Base-by-base conservation (phyloP, 2,113 vertebrate genomes). In the Sebastes fasciatus region DNA sequence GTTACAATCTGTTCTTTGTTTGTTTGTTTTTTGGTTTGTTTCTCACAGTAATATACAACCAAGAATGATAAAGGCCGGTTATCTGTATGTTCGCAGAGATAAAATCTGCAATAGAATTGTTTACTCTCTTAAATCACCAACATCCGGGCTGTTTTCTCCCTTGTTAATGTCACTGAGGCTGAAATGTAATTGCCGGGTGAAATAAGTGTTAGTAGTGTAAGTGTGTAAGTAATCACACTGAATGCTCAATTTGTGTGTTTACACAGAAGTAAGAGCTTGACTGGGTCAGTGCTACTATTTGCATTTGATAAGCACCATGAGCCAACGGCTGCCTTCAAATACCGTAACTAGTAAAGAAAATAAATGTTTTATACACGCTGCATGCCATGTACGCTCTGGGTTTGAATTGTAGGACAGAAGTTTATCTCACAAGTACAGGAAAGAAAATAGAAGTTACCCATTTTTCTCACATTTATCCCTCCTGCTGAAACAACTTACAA, bases 221-320 rank as follows among this genome's bases (percentile, higher is more conserved):
- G 17, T 74, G 80, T 86, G 80, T 75, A 55, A 80, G 85, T 84
- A 86, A 91, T 91, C 74, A 72, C 68, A 68, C 61, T 88, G 78
- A 91, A 89, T 82, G 84, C 72, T 57, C 67, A 34, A 34, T 34
- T 34, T 34, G 34, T 34, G 34, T 34, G 34, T 34, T 34, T 34
- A 34, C 34, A 61, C 79, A 76, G 4, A 55, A 67, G 69, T 72
- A 23, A 52, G 61, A 69, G 74, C 62, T 72, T 48, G 77, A 82
- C 54, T 58, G 62, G 64, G 77, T 85, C 34, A 34, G 34, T 34
- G 34, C 34, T 34, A 4, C 34, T 34, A 34, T 34, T 34, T 34
- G 34, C 34, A 34, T 34, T 34, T 34, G 34, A 34, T 34, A 34
- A 34, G 34, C 34, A 34, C 34, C 3, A 34, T 34, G 34, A 34